Evolutionary conservation across 2,797 vertebrate species (phyloP), one percentile per base, ranked within the genome.

Genomic region (Calcarius lapponicus): DNA sequence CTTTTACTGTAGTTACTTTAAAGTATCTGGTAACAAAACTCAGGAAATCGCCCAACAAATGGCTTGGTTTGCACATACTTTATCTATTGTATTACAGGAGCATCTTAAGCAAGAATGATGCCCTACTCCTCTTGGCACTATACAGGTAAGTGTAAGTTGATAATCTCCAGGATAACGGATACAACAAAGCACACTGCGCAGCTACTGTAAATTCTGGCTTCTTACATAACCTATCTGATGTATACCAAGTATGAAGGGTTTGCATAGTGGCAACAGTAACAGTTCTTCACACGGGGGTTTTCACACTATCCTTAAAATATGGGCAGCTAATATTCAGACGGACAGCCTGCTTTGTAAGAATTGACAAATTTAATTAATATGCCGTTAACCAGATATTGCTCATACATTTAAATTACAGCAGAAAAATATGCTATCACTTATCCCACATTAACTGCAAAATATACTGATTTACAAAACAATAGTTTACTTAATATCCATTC

Each of bases 261-360:
- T 96, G 93, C 83, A 89, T 92, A 96, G 88, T 85, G 82, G 51
- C 70, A 96, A 94, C 62, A 89, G 80, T 79, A 50, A 65, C 36
- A 89, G 29, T 61, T 91, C 91, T 62, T 90, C 72, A 87, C 83
- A 62, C 7, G 2, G 11, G 58, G 67, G 29, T 50, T 90, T 95
- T 92, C 74, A 79, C 19, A 40, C 66, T 71, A 22, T 56, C 62
- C 40, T 85, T 82, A 88, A 92, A 92, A 93, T 28, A 84, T 0
- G 36, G 43, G 87, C 73, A 92, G 86, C 38, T 76, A 71, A 88
- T 57, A 74, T 87, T 86, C 76, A 73, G 88, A 74, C 0, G 26
- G 48, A 62, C 45, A 71, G 75, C 22, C 66, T 94, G 65, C 47
- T 67, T 82, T 80, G 48, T 80, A 79, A 74, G 92, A 82, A 72